These are phyloP conservation scores for Scalopus aquaticus DNA, from an alignment of 2,113 vertebrate species.

Conservation along the genomic window DNA sequence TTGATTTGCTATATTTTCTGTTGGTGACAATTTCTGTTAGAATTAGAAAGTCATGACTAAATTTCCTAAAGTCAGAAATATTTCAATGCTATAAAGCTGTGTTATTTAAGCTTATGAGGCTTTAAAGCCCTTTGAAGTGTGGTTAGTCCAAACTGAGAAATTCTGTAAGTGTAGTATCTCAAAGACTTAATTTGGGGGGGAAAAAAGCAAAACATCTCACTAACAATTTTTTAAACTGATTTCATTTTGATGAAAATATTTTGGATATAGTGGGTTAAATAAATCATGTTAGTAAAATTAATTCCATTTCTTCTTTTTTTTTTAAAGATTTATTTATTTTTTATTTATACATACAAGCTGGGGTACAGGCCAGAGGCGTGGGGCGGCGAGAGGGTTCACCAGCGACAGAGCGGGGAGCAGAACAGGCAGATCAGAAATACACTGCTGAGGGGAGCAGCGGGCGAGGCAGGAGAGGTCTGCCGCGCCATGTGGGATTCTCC, in stretches of 20 bases:
- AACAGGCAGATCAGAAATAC: too few species aligned
- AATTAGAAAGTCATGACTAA: slow-evolving; percentile 25
- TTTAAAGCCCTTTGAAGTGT: neutral
- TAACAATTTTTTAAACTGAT: slow-evolving; percentile 11
- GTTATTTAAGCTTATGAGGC: neutral
- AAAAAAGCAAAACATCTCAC: neutral
- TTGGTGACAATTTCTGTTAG: neutral
- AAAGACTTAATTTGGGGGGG: neutral
- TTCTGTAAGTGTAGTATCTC: neutral
- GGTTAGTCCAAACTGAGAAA: neutral
- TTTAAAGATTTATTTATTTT: too few species aligned
- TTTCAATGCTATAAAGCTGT: neutral
- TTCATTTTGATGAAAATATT: slow-evolving; percentile 34
- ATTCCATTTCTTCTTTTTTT: neutral
- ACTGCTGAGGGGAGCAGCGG: too few species aligned
- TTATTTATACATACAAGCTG: too few species aligned
- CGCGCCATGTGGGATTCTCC: too few species aligned
- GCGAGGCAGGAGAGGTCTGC: too few species aligned
- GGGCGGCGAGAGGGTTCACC: too few species aligned
- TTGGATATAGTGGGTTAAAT: neutral
- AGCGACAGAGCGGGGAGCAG: too few species aligned
- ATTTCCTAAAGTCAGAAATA: slow-evolving; percentile 50
- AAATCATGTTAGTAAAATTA: neutral
- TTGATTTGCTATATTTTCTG: neutral
- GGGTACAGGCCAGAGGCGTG: too few species aligned